phyloP scores from a whole-genome alignment of 2,797 vertebrate genomes.

The Chelidonichthys spinosus region DNA sequence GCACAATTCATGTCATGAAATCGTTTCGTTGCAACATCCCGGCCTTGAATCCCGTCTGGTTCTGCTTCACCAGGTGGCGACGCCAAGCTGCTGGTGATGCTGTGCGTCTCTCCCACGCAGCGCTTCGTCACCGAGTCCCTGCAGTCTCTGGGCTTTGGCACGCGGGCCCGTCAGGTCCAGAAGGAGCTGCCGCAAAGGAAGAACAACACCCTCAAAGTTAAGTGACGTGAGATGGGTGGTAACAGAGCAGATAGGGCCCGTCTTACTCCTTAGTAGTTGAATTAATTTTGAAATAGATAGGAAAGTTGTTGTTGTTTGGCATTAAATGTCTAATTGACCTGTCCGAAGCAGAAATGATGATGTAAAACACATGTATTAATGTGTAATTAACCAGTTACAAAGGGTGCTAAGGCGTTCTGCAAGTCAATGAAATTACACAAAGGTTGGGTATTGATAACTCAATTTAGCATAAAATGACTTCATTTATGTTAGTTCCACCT shows the following conservation, averaged over 20 bases:
- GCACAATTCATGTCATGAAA: not conserved
- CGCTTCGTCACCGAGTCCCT: conserved; percentile 86
- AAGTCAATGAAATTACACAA: not conserved
- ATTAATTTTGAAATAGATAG: not conserved
- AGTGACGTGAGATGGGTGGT: conserved; percentile 55
- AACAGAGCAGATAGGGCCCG: not conserved
- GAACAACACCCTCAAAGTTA: conserved; percentile 68
- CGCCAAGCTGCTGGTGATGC: conserved; percentile 87
- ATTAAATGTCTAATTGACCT: not conserved
- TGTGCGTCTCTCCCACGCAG: conserved; percentile 88
- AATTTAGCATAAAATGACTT: not conserved
- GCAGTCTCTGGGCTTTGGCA: conserved; percentile 87
- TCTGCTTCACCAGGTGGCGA: conserved; percentile 85
- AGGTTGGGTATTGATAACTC: not conserved
- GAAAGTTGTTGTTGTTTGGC: not conserved
- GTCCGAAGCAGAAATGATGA: not conserved
- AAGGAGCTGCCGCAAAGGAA: conserved; percentile 77
- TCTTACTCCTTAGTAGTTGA: not conserved
- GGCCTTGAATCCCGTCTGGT: not conserved
- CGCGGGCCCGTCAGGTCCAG: conserved; percentile 84
- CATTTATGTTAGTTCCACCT: not conserved
- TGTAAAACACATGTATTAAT: not conserved
- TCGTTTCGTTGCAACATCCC: not conserved
- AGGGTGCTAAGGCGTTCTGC: not conserved
- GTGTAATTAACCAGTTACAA: not conserved